Conservation (phyloP, 2,797 vertebrate species). For the Trachurus trachurus region DNA sequence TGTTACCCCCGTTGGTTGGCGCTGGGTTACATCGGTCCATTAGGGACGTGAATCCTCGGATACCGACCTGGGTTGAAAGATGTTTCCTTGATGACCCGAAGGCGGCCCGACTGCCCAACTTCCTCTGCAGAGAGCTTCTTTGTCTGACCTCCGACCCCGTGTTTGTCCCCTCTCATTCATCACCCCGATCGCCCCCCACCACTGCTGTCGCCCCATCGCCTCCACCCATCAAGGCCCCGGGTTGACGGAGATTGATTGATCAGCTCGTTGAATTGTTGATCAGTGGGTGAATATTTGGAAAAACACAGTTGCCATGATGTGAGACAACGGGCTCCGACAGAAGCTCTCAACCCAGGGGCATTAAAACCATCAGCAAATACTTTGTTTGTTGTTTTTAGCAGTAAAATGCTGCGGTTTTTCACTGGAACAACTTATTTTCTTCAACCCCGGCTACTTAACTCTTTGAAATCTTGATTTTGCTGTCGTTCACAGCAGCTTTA, state of each 20-base stretch:
- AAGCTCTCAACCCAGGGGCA: constrained; percentile 59
- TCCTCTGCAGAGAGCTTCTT: constrained; percentile 72
- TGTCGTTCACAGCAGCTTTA: background rate
- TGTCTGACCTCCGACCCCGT: constrained; percentile 81
- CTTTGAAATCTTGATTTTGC: background rate
- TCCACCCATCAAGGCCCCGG: constrained; percentile 28
- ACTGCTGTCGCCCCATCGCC: constrained; percentile 9
- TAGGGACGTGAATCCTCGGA: background rate
- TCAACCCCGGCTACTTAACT: background rate
- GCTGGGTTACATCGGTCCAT: background rate
- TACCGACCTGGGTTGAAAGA: background rate
- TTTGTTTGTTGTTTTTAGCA: constrained; percentile 8
- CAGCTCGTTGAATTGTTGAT: constrained; percentile 70
- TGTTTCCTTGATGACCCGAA: constrained; percentile 52
- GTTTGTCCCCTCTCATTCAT: constrained; percentile 88
- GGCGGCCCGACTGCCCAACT: constrained; percentile 43
- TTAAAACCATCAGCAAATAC: constrained; percentile 32
- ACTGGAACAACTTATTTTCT: background rate
- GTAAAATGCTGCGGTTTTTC: background rate
- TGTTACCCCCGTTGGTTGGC: background rate
- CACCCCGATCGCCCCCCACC: constrained; percentile 75
- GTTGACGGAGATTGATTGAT: constrained; percentile 86
- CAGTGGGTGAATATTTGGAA: constrained; percentile 62
- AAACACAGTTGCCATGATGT: constrained; percentile 51
- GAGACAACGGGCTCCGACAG: constrained; percentile 53